A percentile compares a stretch with the other conserved stretches of the same genome.
These are phyloP conservation scores for Solenodon paradoxus DNA, from an alignment of 2,113 vertebrate genomes.

Conservation along the genomic window DNA sequence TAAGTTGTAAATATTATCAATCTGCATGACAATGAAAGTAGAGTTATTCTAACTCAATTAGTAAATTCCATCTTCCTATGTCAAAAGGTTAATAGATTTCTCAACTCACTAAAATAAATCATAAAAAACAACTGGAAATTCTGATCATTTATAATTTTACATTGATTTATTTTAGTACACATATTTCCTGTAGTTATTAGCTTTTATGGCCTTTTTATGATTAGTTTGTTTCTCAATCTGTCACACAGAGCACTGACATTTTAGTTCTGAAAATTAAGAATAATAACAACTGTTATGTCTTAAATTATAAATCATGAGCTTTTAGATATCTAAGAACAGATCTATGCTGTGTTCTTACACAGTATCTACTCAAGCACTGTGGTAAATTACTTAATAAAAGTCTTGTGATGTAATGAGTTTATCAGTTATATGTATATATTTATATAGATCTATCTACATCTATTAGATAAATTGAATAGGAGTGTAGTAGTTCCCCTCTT, in stretches of 20 bases:
- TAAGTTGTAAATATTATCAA: slow-evolving; percentile 44
- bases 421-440: not conserved
- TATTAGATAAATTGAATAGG: not conserved
- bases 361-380: not conserved
- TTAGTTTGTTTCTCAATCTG: slow-evolving; percentile 71
- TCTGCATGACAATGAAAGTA: slow-evolving; percentile 16
- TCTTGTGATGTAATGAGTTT: not conserved
- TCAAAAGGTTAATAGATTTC: slow-evolving; percentile 57
- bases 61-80: slow-evolving; percentile 24
- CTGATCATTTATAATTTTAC: slow-evolving; percentile 47
- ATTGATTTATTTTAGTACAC: slow-evolving; percentile 44
- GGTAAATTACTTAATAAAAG: not conserved
- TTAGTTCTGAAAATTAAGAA: slow-evolving; percentile 66
- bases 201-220: slow-evolving; percentile 68
- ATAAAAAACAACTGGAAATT: slow-evolving; percentile 52
- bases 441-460: no score
- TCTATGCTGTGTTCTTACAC: not conserved
- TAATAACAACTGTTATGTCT: slow-evolving; percentile 61
- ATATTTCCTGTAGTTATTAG: slow-evolving; percentile 62
- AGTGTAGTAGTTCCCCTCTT: not conserved
- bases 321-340: slow-evolving; percentile 13
- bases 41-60: not conserved
- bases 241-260: slow-evolving; percentile 65
- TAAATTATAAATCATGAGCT: slow-evolving; percentile 43
- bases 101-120: slow-evolving; percentile 44